phyloP scores from a whole-genome alignment of 2,888 invertebrate genomes.

The Hydrotaea cyrtoneurina region DNA sequence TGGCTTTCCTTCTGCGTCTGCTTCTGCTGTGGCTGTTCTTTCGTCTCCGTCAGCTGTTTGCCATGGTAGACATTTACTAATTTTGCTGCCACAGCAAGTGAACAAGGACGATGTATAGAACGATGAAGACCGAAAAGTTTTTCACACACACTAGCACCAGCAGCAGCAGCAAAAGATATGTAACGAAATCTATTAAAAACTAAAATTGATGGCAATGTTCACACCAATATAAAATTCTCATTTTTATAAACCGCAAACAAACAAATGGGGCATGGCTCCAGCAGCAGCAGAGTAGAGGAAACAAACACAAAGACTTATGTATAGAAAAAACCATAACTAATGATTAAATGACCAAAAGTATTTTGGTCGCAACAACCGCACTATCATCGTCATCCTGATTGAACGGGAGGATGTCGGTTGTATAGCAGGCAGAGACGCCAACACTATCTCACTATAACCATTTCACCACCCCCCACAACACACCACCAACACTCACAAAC shows the following conservation, averaged over 20 bases:
- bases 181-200: slow-evolving; percentile 1
- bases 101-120: neutral
- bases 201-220: slow-evolving; percentile 28
- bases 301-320: neutral
- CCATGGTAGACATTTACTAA: neutral
- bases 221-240: slow-evolving; percentile 15
- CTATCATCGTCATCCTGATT: neutral
- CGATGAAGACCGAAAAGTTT: slow-evolving; percentile 1
- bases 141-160: too few relatives aligned
- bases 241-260: neutral
- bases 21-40: neutral
- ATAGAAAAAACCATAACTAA: slow-evolving; percentile 23
- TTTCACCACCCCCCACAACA: too few relatives aligned
- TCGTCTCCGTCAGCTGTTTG: neutral
- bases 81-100: neutral
- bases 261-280: neutral
- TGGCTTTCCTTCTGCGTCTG: too few relatives aligned
- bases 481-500: too few relatives aligned
- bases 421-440: neutral
- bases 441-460: too few relatives aligned
- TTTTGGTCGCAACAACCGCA: neutral
- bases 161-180: neutral
- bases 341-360: slow-evolving; percentile 30
- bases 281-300: neutral
- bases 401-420: neutral